Conservation (phyloP, 2,797 vertebrate genomes). For the Phrynocephalus forsythii region DNA sequence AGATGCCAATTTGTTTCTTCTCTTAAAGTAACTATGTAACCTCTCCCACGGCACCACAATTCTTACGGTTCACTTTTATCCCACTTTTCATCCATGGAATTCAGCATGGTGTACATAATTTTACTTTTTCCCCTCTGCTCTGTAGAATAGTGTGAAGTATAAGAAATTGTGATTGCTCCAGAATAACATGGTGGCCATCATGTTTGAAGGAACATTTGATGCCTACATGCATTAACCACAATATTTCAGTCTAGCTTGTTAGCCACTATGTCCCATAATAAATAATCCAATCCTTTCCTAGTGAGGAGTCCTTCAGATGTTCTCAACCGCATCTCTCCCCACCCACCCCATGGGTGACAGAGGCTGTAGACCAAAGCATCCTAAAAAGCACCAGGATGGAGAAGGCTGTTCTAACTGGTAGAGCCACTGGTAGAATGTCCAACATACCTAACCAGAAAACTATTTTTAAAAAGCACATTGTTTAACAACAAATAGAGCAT, state of each 20-base stretch:
- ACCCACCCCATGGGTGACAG: not conserved
- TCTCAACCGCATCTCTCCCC: not conserved
- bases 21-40: too few species aligned
- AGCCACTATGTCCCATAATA: too few species aligned
- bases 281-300: not conserved
- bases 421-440: conserved; percentile 39
- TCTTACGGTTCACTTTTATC: too few species aligned
- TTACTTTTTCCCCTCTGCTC: too few species aligned
- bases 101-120: not conserved
- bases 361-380: not conserved
- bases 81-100: not conserved
- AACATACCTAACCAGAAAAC: conserved; percentile 6
- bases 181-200: too few species aligned
- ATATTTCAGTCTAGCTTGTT: too few species aligned
- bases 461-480: conserved; percentile 6
- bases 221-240: too few species aligned
- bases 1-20: too few species aligned
- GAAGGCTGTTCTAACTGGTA: not conserved
- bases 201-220: too few species aligned
- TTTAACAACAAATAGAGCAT: conserved; percentile 35
- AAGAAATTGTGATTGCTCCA: too few species aligned
- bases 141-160: too few species aligned
- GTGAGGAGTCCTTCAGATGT: not conserved
- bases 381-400: not conserved
- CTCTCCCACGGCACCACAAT: too few species aligned